Conservation (phyloP, 2,113 vertebrate species). For the Neofelis nebulosa region DNA sequence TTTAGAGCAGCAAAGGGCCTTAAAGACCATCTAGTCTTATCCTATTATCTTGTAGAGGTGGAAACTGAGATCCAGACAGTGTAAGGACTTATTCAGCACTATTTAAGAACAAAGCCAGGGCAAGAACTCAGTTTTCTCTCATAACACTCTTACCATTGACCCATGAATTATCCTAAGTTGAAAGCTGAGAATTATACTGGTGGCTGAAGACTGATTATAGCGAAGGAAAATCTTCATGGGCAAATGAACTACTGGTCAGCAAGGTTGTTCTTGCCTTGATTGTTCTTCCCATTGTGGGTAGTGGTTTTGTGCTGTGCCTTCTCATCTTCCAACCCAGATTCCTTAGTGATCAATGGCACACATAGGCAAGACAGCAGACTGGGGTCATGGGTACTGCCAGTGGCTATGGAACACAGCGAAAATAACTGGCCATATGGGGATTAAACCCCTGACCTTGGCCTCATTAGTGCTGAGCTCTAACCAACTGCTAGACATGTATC, state of each 20-base stretch:
- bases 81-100: not conserved
- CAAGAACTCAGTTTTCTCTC: not conserved
- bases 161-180: not conserved
- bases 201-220: not conserved
- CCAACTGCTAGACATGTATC: not conserved
- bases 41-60: not conserved
- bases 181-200: not conserved
- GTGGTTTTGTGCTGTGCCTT: not conserved
- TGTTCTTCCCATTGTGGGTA: not conserved
- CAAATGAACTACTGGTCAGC: not conserved
- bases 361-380: not conserved
- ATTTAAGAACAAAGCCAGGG: not conserved
- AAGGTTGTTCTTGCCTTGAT: not conserved
- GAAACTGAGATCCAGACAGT: not conserved
- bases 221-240: not conserved
- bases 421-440: slow-evolving; percentile 5
- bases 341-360: not conserved
- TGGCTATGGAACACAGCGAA: not conserved
- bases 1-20: not conserved
- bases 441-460: slow-evolving; percentile 49
- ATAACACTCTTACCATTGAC: not conserved
- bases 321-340: not conserved
- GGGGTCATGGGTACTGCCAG: not conserved
- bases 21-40: not conserved
- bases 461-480: slow-evolving; percentile 37